Conservation (phyloP, 2,113 vertebrate genomes). For the Daphoenositta chrysoptera region DNA sequence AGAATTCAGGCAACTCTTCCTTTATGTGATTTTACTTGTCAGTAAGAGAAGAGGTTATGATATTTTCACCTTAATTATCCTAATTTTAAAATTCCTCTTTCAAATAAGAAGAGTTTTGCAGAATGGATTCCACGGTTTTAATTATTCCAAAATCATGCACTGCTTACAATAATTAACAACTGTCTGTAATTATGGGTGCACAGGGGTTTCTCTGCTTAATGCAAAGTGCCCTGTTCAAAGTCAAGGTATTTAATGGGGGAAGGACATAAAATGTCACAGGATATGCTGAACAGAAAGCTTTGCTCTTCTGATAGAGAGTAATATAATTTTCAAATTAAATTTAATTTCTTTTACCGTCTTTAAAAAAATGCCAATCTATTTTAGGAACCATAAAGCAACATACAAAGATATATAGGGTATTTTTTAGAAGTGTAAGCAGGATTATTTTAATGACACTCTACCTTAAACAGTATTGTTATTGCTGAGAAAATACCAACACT, state of each 20-base stretch:
- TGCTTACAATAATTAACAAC: slow-evolving; percentile 25
- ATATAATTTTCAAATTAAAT: background rate
- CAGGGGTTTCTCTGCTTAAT: slow-evolving; percentile 36
- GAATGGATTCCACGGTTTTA: background rate
- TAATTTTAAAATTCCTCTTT: background rate
- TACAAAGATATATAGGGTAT: background rate
- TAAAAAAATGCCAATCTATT: background rate
- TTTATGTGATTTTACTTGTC: background rate
- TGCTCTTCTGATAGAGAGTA: background rate
- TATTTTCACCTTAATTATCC: slow-evolving; percentile 20
- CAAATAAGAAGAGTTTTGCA: background rate
- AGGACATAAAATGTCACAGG: slow-evolving; percentile 14
- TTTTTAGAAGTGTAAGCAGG: background rate
- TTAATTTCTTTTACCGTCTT: background rate
- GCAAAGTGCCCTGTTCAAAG: slow-evolving; percentile 21
- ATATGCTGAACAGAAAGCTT: background rate
- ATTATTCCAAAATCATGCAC: slow-evolving; percentile 19
- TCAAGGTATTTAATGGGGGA: background rate
- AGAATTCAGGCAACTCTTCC: background rate
- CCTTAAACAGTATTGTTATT: background rate
- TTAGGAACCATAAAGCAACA: background rate
- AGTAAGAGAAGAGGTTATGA: background rate
- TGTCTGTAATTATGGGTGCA: slow-evolving; percentile 3
- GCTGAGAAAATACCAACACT: background rate
- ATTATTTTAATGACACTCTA: background rate